phyloP scores from a whole-genome alignment of 92 coral and sea anemone species.

The Desmophyllum pertusum region DNA sequence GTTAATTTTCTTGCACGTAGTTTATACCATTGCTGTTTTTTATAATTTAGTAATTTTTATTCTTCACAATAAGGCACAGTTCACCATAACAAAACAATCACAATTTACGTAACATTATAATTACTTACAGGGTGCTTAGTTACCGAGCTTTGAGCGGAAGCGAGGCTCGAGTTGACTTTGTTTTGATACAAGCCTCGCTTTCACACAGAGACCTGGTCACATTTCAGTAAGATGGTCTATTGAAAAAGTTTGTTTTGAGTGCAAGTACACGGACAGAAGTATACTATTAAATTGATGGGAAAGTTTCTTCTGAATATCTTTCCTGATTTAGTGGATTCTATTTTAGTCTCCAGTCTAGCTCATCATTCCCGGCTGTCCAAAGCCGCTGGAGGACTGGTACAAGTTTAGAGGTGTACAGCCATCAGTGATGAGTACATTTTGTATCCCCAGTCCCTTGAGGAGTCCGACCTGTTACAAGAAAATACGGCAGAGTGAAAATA shows the following conservation, averaged over 20 bases:
- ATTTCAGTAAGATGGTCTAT: too few relatives aligned
- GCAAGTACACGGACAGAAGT: background rate
- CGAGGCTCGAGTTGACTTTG: too few relatives aligned
- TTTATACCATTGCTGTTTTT: background rate
- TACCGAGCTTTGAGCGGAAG: too few relatives aligned
- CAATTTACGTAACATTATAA: too few relatives aligned
- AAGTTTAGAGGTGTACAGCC: conserved; percentile 79
- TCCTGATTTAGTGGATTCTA: background rate
- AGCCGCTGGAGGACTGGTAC: conserved; percentile 65
- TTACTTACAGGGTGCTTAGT: too few relatives aligned
- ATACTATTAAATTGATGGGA: background rate
- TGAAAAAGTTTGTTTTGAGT: too few relatives aligned
- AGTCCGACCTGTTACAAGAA: conserved; percentile 61
- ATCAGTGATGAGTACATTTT: conserved; percentile 78
- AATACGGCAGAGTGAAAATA: background rate
- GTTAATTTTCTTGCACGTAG: too few relatives aligned
- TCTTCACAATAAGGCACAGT: too few relatives aligned
- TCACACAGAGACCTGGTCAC: too few relatives aligned
- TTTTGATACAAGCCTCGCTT: too few relatives aligned
- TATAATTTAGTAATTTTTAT: too few relatives aligned
- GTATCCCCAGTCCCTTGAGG: conserved; percentile 75
- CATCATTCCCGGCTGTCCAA: conserved; percentile 42
- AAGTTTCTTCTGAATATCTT: background rate
- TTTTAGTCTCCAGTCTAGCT: conserved; percentile 1
- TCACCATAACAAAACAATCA: too few relatives aligned